Conservation (phyloP, 2,888 invertebrate species). For the Caradrina kadenii region DNA sequence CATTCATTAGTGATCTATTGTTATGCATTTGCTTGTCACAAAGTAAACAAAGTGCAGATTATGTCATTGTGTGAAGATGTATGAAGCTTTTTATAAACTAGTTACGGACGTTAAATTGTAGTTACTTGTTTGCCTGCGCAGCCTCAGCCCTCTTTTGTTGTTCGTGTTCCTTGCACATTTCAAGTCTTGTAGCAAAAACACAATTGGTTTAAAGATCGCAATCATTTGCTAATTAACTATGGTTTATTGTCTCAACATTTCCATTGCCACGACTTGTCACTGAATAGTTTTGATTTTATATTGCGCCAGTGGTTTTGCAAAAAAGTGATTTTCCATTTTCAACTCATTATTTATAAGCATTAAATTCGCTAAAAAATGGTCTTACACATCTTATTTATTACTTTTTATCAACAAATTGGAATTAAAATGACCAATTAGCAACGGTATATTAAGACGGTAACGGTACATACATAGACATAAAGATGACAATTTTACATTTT, state of each 20-base stretch:
- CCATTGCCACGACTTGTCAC: constrained; percentile 22
- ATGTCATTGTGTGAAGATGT: constrained; percentile 40
- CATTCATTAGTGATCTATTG: constrained; percentile 67
- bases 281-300: background rate
- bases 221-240: constrained; percentile 42
- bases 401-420: constrained; percentile 6
- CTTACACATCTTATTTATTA: background rate
- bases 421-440: constrained; percentile 9
- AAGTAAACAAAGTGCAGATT: constrained; percentile 55
- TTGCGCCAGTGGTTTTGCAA: constrained; percentile 1
- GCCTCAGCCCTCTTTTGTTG: constrained; percentile 28
- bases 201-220: constrained; percentile 46
- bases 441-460: background rate
- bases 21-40: constrained; percentile 56
- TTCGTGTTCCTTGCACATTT: constrained; percentile 42
- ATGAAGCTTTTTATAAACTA: constrained; percentile 45
- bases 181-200: constrained; percentile 41
- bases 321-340: background rate
- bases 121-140: constrained; percentile 43
- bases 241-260: constrained; percentile 9
- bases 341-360: background rate
- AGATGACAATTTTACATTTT: constrained; percentile 7
- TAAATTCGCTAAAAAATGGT: background rate
- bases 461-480: background rate
- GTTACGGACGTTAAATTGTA: constrained; percentile 32